Percentiles rank a stretch among this genome's conserved stretches.
Conservation (phyloP, 2,797 vertebrate species). For the Astyanax mexicanus region DNA sequence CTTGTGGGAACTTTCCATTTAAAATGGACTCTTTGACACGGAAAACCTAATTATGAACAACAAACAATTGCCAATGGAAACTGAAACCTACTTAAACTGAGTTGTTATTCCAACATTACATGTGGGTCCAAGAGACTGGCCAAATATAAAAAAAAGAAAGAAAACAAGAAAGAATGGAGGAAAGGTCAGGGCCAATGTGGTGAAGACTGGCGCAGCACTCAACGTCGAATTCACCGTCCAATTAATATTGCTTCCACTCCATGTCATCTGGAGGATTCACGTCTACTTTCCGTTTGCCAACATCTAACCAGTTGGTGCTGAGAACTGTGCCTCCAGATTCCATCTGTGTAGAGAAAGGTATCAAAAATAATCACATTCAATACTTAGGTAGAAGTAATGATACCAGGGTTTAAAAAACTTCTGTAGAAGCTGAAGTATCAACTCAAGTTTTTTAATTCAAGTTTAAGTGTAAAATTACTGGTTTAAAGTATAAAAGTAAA, state of each 20-base stretch:
- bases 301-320: constrained; percentile 97
- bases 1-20: neutral
- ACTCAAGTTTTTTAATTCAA: no score
- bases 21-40: neutral
- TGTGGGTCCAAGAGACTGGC: constrained; percentile 12
- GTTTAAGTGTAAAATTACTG: no score
- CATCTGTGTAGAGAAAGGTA: constrained; percentile 85
- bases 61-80: constrained; percentile 7
- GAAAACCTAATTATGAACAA: neutral
- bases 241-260: constrained; percentile 94
- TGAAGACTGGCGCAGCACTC: neutral
- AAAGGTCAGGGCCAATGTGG: neutral
- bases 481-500: no score
- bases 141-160: neutral
- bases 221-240: neutral
- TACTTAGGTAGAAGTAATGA: no score
- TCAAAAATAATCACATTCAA: no score
- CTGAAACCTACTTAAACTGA: neutral
- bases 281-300: constrained; percentile 91
- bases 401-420: no score
- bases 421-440: no score
- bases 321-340: constrained; percentile 97
- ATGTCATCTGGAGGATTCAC: constrained; percentile 93
- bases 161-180: neutral
- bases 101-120: neutral